phyloP scores from a whole-genome alignment of 2,797 vertebrate species.

The Sciurus vulgaris region DNA sequence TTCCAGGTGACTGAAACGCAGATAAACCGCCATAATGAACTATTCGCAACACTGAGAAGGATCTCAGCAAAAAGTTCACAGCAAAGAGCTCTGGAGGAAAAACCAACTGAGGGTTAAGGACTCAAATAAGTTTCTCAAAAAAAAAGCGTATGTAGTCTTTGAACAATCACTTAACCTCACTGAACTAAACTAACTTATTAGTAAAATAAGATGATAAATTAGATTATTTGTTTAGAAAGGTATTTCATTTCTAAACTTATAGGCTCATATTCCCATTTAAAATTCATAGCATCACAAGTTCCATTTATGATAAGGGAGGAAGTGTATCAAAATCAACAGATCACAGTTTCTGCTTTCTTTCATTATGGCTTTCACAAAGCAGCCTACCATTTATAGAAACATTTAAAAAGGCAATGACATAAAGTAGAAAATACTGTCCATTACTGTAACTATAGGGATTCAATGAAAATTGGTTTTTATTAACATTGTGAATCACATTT shows the following conservation, averaged over 20 bases:
- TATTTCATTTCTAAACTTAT: background rate
- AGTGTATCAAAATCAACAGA: background rate
- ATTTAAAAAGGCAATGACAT: background rate
- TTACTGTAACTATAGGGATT: background rate
- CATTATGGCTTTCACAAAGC: background rate
- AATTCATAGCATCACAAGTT: background rate
- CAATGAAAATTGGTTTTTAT: background rate
- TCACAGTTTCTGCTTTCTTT: background rate
- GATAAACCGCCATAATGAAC: background rate
- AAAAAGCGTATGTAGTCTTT: background rate
- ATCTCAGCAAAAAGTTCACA: background rate
- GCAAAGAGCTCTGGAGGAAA: background rate
- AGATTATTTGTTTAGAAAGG: background rate
- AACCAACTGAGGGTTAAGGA: background rate
- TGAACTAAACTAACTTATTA: background rate
- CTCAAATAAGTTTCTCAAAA: background rate
- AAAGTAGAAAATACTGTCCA: constrained; percentile 2
- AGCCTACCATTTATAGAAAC: background rate
- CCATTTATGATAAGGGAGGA: background rate
- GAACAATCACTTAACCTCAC: background rate
- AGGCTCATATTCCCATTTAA: background rate
- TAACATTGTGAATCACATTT: background rate
- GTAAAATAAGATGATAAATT: background rate
- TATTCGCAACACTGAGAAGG: background rate
- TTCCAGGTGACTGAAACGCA: background rate